Evolutionary conservation across 2,888 invertebrate species (phyloP).

Genomic region (Lingula anatina): DNA sequence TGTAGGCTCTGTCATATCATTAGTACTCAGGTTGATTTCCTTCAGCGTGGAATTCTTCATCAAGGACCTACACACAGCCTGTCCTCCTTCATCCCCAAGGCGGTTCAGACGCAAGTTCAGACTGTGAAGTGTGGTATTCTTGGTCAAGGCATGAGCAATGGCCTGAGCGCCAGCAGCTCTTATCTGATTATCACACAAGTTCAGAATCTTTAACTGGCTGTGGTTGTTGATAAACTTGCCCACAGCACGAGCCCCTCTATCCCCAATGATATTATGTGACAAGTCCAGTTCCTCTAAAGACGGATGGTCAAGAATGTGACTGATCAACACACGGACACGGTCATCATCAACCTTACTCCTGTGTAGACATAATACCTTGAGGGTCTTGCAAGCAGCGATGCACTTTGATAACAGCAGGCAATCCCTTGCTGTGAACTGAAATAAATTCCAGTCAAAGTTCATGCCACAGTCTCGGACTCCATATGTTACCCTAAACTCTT

Average conservation of each 20-base stretch:
- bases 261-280: conserved; percentile 50
- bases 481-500: conserved; percentile 49
- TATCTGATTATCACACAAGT: conserved; percentile 48
- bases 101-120: conserved; percentile 47
- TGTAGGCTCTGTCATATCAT: conserved; percentile 50
- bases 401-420: conserved; percentile 49
- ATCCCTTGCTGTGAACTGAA: conserved; percentile 52
- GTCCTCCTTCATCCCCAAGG: conserved; percentile 52
- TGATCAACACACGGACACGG: conserved; percentile 48
- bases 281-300: conserved; percentile 45
- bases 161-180: conserved; percentile 49
- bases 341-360: conserved; percentile 51
- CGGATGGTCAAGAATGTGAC: conserved; percentile 50
- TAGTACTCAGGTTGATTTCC: conserved; percentile 46
- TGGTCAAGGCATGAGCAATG: conserved; percentile 50
- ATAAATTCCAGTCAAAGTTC: conserved; percentile 54
- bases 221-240: conserved; percentile 52
- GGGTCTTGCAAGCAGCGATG: conserved; percentile 43
- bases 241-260: conserved; percentile 51
- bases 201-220: conserved; percentile 41
- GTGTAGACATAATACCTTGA: conserved; percentile 43
- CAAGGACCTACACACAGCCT: conserved; percentile 46
- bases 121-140: conserved; percentile 41
- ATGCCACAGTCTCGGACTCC: conserved; percentile 53
- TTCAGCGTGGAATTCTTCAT: conserved; percentile 43